A percentile compares a stretch with the other conserved stretches of the same genome.
Conservation (phyloP, 1,140 invertebrate genomes). For the Micrasema longulum region DNA sequence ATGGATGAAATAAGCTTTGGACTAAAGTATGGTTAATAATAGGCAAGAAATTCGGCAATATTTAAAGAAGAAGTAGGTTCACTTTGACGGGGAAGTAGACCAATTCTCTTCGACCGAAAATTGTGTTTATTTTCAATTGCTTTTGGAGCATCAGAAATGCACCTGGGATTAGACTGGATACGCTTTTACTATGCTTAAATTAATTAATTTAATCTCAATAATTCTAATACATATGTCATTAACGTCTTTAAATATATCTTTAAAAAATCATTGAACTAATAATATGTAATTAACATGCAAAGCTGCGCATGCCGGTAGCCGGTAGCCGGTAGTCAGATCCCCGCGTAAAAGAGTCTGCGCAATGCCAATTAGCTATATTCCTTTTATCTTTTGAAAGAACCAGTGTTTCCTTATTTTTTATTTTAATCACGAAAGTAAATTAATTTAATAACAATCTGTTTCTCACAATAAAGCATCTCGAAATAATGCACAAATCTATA, state of each 20-base stretch:
- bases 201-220: not conserved
- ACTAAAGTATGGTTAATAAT: too few species aligned
- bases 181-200: not conserved
- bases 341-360: not conserved
- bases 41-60: too few species aligned
- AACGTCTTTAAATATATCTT: not conserved
- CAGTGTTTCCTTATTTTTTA: slow-evolving; percentile 10
- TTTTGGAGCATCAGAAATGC: not conserved
- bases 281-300: slow-evolving; percentile 11
- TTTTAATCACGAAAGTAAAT: not conserved
- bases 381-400: slow-evolving; percentile 42
- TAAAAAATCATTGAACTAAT: not conserved
- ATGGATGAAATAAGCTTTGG: too few species aligned
- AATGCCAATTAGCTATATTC: slow-evolving; percentile 31
- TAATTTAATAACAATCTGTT: not conserved
- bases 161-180: not conserved
- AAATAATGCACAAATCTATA: not conserved
- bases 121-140: too few species aligned
- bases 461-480: not conserved
- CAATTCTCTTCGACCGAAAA: too few species aligned
- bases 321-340: not conserved
- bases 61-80: too few species aligned
- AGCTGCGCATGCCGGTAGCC: slow-evolving; percentile 30
- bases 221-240: not conserved
- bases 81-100: too few species aligned